phyloP scores from a whole-genome alignment of 2,113 vertebrate genomes.

The Sorex fumeus region DNA sequence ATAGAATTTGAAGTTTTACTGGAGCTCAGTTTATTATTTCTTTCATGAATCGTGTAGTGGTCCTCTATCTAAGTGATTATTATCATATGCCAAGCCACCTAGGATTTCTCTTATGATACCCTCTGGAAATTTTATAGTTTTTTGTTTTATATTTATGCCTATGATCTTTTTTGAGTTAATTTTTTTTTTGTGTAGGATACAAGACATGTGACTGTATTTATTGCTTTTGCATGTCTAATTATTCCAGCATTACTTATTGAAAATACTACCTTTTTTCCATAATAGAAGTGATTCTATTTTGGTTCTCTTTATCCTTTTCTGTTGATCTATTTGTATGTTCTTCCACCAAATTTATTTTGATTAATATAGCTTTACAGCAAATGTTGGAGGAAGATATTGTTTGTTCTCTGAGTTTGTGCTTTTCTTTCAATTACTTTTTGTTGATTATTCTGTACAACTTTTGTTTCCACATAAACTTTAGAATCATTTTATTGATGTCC shows the following conservation, averaged over 20 bases:
- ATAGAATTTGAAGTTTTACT: neutral
- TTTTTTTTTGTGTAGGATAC: neutral
- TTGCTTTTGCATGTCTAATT: neutral
- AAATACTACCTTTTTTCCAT: neutral
- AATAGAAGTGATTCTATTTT: slow-evolving; percentile 25
- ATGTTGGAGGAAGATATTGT: neutral
- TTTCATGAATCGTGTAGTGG: neutral
- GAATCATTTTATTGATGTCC: neutral
- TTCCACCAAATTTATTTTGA: neutral
- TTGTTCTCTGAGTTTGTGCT: neutral
- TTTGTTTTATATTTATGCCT: slow-evolving; percentile 19
- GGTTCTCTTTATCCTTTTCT: neutral
- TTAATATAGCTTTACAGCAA: neutral
- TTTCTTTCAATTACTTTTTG: neutral
- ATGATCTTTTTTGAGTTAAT: slow-evolving; percentile 1
- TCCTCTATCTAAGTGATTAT: slow-evolving; percentile 13
- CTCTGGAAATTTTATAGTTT: slow-evolving; percentile 22
- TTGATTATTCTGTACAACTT: neutral
- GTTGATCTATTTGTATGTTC: neutral
- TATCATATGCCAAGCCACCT: neutral
- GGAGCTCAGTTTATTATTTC: slow-evolving; percentile 15
- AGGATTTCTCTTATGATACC: neutral
- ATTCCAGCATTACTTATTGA: neutral
- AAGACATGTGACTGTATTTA: neutral
- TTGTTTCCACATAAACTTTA: neutral